Conservation (phyloP, 2,888 invertebrate species). For the Seira sanloemensis region DNA sequence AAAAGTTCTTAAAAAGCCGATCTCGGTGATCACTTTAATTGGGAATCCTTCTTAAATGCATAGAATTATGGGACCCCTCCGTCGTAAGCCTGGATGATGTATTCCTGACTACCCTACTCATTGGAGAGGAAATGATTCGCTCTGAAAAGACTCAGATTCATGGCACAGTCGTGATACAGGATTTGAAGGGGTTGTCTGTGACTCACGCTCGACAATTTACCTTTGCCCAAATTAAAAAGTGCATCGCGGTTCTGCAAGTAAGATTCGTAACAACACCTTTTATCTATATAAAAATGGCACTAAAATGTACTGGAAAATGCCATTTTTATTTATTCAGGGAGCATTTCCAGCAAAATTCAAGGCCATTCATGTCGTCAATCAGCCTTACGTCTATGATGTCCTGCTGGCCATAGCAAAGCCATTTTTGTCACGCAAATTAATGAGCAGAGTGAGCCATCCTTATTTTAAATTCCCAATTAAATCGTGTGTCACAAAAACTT, state of each 20-base stretch:
- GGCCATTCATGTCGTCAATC: constrained; percentile 58
- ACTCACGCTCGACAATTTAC: constrained; percentile 53
- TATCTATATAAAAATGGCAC: constrained; percentile 13
- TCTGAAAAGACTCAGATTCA: constrained; percentile 58
- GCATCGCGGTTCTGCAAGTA: constrained; percentile 58
- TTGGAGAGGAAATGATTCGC: constrained; percentile 61
- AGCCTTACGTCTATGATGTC: constrained; percentile 54
- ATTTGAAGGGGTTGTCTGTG: constrained; percentile 50
- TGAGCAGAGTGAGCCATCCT: constrained; percentile 39
- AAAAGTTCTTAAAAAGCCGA: too few species aligned
- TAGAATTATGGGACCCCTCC: constrained; percentile 57
- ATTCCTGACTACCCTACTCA: constrained; percentile 50
- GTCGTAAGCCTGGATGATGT: constrained; percentile 45
- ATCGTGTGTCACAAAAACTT: not conserved
- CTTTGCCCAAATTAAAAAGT: constrained; percentile 55
- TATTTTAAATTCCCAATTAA: not conserved
- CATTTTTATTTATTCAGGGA: constrained; percentile 28
- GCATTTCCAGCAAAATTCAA: constrained; percentile 63
- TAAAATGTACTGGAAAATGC: too few species aligned
- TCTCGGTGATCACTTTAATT: too few species aligned
- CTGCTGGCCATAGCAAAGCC: constrained; percentile 51
- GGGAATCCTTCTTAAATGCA: too few species aligned
- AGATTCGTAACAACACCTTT: not conserved
- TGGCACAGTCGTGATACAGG: constrained; percentile 60
- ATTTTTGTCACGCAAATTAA: constrained; percentile 52